Percentiles rank a stretch among this genome's conserved stretches.
Conservation (phyloP, 2,888 invertebrate species). For the Dryocosmus kuriphilus region DNA sequence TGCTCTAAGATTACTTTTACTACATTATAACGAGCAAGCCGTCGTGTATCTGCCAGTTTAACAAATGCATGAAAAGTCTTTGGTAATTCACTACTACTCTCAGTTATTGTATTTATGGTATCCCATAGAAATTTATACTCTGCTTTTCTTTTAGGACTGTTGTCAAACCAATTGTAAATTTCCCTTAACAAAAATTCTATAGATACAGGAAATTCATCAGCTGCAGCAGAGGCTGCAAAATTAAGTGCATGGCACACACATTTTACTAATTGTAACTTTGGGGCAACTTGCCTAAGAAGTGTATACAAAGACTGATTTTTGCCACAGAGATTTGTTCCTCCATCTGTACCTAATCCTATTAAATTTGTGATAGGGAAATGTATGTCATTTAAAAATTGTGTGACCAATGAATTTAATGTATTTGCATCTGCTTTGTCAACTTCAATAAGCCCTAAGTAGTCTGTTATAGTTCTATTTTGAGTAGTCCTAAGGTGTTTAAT, state of each 20-base stretch:
- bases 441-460: slow-evolving; percentile 45
- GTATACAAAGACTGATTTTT: slow-evolving; percentile 57
- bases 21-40: no score
- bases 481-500: no score
- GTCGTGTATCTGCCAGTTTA: no score
- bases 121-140: no score
- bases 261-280: slow-evolving; percentile 52
- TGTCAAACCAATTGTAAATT: not conserved
- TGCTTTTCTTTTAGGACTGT: not conserved
- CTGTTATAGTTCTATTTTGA: no score
- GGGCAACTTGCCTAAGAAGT: slow-evolving; percentile 51
- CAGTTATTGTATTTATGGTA: no score
- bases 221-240: slow-evolving; percentile 33
- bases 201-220: slow-evolving; percentile 51
- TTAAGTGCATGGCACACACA: slow-evolving; percentile 58
- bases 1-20: no score
- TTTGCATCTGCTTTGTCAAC: slow-evolving; percentile 40
- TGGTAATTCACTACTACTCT: no score
- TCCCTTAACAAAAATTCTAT: not conserved
- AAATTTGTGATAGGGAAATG: slow-evolving; percentile 49
- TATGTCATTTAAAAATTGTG: slow-evolving; percentile 24
- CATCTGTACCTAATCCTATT: slow-evolving; percentile 54
- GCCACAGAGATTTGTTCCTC: slow-evolving; percentile 57
- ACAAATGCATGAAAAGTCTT: no score
- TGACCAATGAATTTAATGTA: slow-evolving; percentile 10